Percentiles rank a stretch among this genome's conserved stretches.
Evolutionary conservation across 1,140 invertebrate species (phyloP).

Genomic region (Pogonus chalceus): DNA sequence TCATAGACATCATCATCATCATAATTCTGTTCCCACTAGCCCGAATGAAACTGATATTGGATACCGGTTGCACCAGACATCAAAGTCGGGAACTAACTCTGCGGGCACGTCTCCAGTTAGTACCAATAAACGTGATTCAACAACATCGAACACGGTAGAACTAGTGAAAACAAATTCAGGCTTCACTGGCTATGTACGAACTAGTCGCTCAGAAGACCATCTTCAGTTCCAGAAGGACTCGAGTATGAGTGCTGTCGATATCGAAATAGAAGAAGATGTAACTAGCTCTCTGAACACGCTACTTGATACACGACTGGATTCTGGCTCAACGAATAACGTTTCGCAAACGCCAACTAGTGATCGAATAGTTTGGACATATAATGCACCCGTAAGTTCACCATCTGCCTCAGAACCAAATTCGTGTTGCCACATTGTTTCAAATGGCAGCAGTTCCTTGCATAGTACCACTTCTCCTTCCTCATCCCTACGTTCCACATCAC

Average conservation of each 20-base stretch:
- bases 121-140: conserved; percentile 37
- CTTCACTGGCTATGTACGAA: conserved; percentile 50
- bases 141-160: conserved; percentile 21
- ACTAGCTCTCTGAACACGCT: conserved; percentile 86
- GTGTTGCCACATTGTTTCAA: conserved; percentile 40
- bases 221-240: conserved; percentile 67
- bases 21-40: conserved; percentile 72
- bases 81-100: conserved; percentile 40
- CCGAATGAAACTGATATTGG: conserved; percentile 53
- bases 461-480: conserved; percentile 54
- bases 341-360: conserved; percentile 33
- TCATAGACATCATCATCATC: conserved; percentile 38
- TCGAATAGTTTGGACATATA: conserved; percentile 85
- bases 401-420: conserved; percentile 37
- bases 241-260: conserved; percentile 69
- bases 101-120: conserved; percentile 44
- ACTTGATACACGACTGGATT: conserved; percentile 68
- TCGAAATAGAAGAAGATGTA: conserved; percentile 86
- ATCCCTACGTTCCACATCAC: conserved; percentile 55
- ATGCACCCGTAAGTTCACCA: conserved; percentile 56
- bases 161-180: conserved; percentile 14
- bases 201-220: conserved; percentile 78
- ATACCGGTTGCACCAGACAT: conserved; percentile 34
- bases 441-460: conserved; percentile 47
- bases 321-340: conserved; percentile 30